Conservation (phyloP, 2,797 vertebrate species). For the Odontamblyopus rebecca region DNA sequence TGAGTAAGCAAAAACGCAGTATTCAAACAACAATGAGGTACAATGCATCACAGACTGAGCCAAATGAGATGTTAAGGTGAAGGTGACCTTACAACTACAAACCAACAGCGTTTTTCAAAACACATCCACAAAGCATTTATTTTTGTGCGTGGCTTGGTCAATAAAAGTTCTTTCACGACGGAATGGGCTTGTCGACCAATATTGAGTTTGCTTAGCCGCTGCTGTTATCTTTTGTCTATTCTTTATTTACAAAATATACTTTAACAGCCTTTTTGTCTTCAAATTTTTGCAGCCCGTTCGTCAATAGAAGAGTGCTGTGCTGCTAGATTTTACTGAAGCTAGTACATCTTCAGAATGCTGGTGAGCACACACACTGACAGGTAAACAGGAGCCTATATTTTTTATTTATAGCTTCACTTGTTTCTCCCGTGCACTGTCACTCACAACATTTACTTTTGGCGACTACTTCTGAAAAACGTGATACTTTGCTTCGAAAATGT, state of each 20-base stretch:
- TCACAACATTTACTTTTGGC: constrained; percentile 37
- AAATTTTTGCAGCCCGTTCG: constrained; percentile 42
- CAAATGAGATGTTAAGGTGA: neutral
- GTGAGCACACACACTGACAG: constrained; percentile 1
- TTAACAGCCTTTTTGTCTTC: constrained; percentile 20
- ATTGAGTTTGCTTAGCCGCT: constrained; percentile 11
- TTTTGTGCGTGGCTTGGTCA: neutral
- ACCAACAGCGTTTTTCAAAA: neutral
- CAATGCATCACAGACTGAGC: neutral
- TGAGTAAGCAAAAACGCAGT: neutral
- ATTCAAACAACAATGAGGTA: neutral
- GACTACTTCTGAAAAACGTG: constrained; percentile 34
- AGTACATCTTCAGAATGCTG: constrained; percentile 35
- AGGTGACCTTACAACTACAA: neutral
- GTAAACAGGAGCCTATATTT: neutral
- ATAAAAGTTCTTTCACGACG: neutral
- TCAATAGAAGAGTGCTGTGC: constrained; percentile 42
- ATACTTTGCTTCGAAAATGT: constrained; percentile 44
- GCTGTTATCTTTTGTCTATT: constrained; percentile 31
- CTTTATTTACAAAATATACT: constrained; percentile 38
- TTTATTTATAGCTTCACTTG: constrained; percentile 15
- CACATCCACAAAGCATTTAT: neutral
- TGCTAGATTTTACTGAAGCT: constrained; percentile 20
- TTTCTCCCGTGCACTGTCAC: constrained; percentile 11
- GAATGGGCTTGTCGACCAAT: neutral